A percentile compares a stretch with the other conserved stretches of the same genome.
phyloP scores from a whole-genome alignment of 2,797 vertebrate species.

The Decapterus maruadsi region DNA sequence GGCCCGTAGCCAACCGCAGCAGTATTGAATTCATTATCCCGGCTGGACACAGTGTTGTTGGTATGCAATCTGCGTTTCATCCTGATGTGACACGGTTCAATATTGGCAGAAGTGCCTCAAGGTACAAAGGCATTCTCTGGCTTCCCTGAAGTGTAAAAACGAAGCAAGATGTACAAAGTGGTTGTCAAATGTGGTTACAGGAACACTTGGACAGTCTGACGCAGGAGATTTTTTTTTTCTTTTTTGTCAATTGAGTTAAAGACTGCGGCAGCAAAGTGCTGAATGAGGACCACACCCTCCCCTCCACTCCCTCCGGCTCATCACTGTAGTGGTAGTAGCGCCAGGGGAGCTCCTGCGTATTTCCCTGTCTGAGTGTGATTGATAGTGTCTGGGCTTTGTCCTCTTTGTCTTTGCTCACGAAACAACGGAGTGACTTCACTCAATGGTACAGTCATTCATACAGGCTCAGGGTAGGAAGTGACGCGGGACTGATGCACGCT shows the following conservation, averaged over 20 bases:
- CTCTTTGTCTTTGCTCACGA: slow-evolving; percentile 66
- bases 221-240: slow-evolving; percentile 30
- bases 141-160: not conserved
- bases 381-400: slow-evolving; percentile 72
- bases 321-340: not conserved
- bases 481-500: slow-evolving; percentile 4
- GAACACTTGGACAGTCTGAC: slow-evolving; percentile 51
- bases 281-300: slow-evolving; percentile 42
- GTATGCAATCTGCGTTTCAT: slow-evolving; percentile 43
- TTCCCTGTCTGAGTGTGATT: slow-evolving; percentile 68
- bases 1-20: slow-evolving; percentile 34
- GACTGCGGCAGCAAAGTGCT: slow-evolving; percentile 19
- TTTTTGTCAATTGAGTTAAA: slow-evolving; percentile 40
- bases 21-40: slow-evolving; percentile 45
- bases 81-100: slow-evolving; percentile 20
- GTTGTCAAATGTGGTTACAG: slow-evolving; percentile 22
- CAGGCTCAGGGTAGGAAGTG: not conserved
- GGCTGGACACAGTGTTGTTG: slow-evolving; percentile 38
- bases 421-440: slow-evolving; percentile 56
- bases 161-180: not conserved
- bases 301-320: not conserved
- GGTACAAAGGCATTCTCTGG: slow-evolving; percentile 6
- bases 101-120: not conserved
- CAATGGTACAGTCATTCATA: slow-evolving; percentile 12
- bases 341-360: slow-evolving; percentile 59